Evolutionary conservation across 2,113 vertebrate genomes (phyloP), one percentile per base, ranked within the genome.

Genomic region (Ceyx melanurus): DNA sequence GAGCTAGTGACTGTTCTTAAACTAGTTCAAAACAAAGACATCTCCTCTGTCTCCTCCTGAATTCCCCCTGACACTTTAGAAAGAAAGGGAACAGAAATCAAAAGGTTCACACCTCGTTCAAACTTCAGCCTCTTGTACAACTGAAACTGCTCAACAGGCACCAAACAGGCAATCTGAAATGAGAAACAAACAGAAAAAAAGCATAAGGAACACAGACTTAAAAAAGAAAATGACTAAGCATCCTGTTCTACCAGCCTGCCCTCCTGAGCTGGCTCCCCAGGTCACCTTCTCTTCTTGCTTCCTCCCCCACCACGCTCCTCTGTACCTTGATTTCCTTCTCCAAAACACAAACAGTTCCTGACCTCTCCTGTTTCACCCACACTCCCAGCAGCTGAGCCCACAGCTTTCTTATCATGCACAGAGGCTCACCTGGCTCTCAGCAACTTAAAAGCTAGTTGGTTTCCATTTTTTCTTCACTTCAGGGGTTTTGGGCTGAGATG

Each of bases 101-200:
- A 91, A 94, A 72, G 16, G 15, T 82, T 56, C 89, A 7, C 87
- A 99, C 99, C 99, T 98, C 98, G 97, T 97, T 99, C 99, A 95
- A 99, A 99, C 95, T 98, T 98, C 96, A 99, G 94, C 61, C 98
- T 98, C 95, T 98, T 98, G 97, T 99, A 99, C 53, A 99, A 97
- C 62, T 99, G 97, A 94, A 98, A 98, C 91, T 98, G 98, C 77
- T 98, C 98, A 65, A 96, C 95, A 31, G 98, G 94, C 65, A 98
- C 98, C 97, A 99, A 97, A 79, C 96, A 96, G 82, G 98, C 97
- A 50, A 99, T 98, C 99, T 99, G 98, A 93, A 98, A 98, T 20
- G 91, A 98, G 88, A 97, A 93, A 95, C 25, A 92, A 50, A 74
- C 33, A 65, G 4, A 86, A 25, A 66, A 82, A 86, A 92, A 73